A percentile compares a stretch with the other conserved stretches of the same genome.
Evolutionary conservation across 1,140 invertebrate species (phyloP).

Genomic region (Brachionus rotundiformis): DNA sequence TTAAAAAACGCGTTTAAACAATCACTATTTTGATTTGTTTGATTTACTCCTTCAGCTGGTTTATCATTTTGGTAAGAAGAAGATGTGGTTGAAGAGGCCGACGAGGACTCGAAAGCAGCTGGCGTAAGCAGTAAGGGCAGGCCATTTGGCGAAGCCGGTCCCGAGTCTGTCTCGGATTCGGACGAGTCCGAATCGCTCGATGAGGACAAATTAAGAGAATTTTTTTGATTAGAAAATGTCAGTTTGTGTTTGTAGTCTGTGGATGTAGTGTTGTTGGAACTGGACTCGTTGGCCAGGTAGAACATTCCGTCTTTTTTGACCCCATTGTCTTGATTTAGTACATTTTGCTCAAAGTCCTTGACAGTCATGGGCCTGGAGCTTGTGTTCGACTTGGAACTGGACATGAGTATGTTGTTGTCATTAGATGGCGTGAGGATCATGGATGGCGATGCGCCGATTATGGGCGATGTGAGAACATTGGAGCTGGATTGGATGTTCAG

Average conservation of each 20-base stretch:
- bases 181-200: not conserved
- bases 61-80: conserved; percentile 37
- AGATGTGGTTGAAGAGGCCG: conserved; percentile 35
- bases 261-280: conserved; percentile 18
- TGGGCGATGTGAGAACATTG: conserved; percentile 5
- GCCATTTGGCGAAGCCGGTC: conserved; percentile 20
- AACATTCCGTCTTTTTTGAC: conserved; percentile 14
- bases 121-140: conserved; percentile 26
- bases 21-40: not conserved
- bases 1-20: conserved; percentile 33
- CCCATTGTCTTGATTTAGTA: not conserved
- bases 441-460: conserved; percentile 26
- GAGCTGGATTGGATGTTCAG: conserved; percentile 31
- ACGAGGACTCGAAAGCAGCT: conserved; percentile 46
- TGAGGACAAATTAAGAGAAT: conserved; percentile 2
- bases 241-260: conserved; percentile 18
- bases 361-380: conserved; percentile 43
- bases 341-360: conserved; percentile 46
- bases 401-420: conserved; percentile 18
- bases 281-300: conserved; percentile 14
- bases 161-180: conserved; percentile 46
- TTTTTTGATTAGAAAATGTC: conserved; percentile 23
- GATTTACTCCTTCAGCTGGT: not conserved
- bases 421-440: conserved; percentile 38
- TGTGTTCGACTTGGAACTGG: not conserved